Evolutionary conservation across 1,140 invertebrate species (phyloP).

Genomic region (Apis dorsata): DNA sequence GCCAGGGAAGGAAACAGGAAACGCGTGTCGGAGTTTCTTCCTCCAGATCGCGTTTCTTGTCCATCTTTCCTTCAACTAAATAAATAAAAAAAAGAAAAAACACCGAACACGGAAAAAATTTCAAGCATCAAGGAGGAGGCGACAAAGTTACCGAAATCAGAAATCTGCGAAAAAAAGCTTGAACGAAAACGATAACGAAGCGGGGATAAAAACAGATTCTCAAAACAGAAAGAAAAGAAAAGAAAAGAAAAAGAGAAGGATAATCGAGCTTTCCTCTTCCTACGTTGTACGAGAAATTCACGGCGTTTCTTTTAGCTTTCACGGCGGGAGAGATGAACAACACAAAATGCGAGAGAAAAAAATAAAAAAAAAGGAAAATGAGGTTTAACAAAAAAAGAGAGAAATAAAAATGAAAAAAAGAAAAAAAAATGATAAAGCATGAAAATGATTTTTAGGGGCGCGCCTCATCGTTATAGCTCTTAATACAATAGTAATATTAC

Average conservation of each 20-base stretch:
- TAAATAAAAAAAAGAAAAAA: no score
- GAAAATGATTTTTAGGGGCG: conserved; percentile 64
- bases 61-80: neutral
- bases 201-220: conserved; percentile 13
- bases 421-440: conserved; percentile 9
- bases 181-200: conserved; percentile 15
- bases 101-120: neutral
- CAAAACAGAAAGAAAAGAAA: neutral
- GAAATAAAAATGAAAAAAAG: neutral
- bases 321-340: conserved; percentile 24
- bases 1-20: neutral
- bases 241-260: conserved; percentile 5
- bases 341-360: neutral
- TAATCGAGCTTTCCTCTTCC: conserved; percentile 57
- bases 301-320: conserved; percentile 46
- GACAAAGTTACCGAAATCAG: neutral
- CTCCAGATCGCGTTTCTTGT: neutral
- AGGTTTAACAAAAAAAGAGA: neutral
- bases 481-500: conserved; percentile 73
- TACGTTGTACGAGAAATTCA: conserved; percentile 41
- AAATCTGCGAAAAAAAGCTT: conserved; percentile 3
- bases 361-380: neutral
- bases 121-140: neutral
- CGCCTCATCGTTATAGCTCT: conserved; percentile 76
- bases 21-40: neutral